Evolutionary conservation across 2,888 invertebrate species (phyloP).

Genomic region (Drosophila seclusa): DNA sequence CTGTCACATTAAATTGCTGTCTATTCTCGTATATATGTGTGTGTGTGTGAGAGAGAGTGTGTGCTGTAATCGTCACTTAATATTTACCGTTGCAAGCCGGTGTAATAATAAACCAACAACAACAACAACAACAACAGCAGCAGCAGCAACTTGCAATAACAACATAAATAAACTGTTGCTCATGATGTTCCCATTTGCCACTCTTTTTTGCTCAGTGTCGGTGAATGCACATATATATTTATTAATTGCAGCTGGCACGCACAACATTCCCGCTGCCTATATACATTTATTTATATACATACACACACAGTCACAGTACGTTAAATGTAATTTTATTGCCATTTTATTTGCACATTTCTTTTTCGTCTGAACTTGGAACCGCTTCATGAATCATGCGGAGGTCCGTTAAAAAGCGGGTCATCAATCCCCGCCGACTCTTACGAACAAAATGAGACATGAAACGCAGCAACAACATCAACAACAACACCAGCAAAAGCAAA

Average conservation of each 20-base stretch:
- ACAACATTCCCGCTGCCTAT: constrained; percentile 41
- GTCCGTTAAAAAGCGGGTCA: constrained; percentile 57
- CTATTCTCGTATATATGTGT: constrained; percentile 16
- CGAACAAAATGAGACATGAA: constrained; percentile 48
- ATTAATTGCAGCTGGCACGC: constrained; percentile 69
- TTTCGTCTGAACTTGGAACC: constrained; percentile 72
- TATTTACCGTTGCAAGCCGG: constrained; percentile 72
- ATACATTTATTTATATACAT: constrained; percentile 5
- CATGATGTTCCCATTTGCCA: constrained; percentile 37
- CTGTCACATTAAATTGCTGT: constrained; percentile 39
- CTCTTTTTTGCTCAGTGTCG: constrained; percentile 45
- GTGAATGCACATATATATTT: constrained; percentile 41
- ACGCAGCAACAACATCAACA: constrained; percentile 38
- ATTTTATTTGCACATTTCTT: constrained; percentile 62
- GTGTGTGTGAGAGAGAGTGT: constrained; percentile 19
- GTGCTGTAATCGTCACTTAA: constrained; percentile 71
- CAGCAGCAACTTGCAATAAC: constrained; percentile 6
- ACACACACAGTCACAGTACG: neutral
- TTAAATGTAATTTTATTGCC: constrained; percentile 52
- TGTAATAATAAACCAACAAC: constrained; percentile 60
- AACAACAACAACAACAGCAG: constrained; percentile 16
- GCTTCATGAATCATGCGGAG: constrained; percentile 70
- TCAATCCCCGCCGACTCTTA: constrained; percentile 46
- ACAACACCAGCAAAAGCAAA: constrained; percentile 34
- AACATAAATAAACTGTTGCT: constrained; percentile 49